phyloP scores from a whole-genome alignment of 2,888 invertebrate species.

The Slavum lentiscoides region DNA sequence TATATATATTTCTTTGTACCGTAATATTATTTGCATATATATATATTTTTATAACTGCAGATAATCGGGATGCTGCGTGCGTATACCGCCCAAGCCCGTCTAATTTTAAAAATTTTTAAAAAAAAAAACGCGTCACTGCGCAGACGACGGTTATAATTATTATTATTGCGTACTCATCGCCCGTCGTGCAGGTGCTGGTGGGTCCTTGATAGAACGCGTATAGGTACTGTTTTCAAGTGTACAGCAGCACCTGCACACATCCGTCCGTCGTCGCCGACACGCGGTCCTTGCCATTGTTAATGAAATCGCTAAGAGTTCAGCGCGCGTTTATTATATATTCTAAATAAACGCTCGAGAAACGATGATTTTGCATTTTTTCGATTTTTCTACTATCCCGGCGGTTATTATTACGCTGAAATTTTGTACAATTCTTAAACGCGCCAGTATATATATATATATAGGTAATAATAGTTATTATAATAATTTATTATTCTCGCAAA shows the following conservation, averaged over 20 bases:
- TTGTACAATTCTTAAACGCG: no score
- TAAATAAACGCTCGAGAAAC: background rate
- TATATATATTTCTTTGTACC: no score
- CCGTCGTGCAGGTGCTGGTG: no score
- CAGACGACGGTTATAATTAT: background rate
- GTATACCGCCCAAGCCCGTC: background rate
- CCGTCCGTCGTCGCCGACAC: background rate
- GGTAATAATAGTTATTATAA: background rate
- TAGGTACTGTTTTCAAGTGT: background rate
- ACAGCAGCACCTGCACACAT: background rate
- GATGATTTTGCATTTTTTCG: conserved; percentile 1
- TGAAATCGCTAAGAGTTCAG: conserved; percentile 5
- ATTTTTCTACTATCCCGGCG: background rate
- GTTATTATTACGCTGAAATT: no score
- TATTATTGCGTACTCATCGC: background rate
- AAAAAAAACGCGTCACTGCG: background rate
- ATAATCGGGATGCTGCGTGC: background rate
- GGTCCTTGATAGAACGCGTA: background rate
- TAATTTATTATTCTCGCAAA: no score
- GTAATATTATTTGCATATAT: no score
- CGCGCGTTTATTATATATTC: background rate
- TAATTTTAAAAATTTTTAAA: background rate
- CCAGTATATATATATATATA: no score
- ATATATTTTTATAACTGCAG: background rate
- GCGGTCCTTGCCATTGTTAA: conserved; percentile 35